Base-by-base conservation (phyloP, 2,797 vertebrate species). In the Centroberyx gerrardi region DNA sequence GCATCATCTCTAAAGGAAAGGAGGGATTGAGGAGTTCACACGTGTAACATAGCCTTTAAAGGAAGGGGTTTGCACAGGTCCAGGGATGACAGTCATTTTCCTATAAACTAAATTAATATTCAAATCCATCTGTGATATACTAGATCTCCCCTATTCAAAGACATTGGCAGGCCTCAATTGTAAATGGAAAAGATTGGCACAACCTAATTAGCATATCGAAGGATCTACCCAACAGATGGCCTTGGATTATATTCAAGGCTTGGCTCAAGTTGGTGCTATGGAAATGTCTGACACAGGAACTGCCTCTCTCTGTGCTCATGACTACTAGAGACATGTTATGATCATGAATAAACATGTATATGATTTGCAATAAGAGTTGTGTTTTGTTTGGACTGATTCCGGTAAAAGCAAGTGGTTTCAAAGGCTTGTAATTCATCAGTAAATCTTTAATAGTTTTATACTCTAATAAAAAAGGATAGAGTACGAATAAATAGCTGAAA, bases 221-320 rank as follows among this genome's bases (percentile, higher is more conserved):
- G 85, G 83, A 89, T 87, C 88, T 85, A 80, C 74, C 85, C 76
- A 84, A 78, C 88, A 92, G 88, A 89, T 90, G 88, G 87, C 80
- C 80, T 83, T 88, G 83, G 86, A 91, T 87, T 80, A 72, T 87
- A 68, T 87, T 90, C 88, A 87, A 85, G 73, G 40, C 88, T 87
- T 90, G 89, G 91, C 88, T 87, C 79, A 73, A 85, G 68, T 79
- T 48, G 55, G 74, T 76, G 82, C 18, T 55, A 80, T 85, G 87
- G 80, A 91, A 88, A 84, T 66, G 78, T 87, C 84, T 85, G 85
- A 89, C 83, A 90, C 80, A 81, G 83, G 87, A 86, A 86, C 81
- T 83, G 87, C 76, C 67, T 77, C 58, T 74, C 65, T 28, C 59
- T 77, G 74, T 68, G 58, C 69, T 76, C 64, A 31, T 65, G 68